Base-by-base conservation (phyloP, 2,113 vertebrate species). In the Thomomys bottae region DNA sequence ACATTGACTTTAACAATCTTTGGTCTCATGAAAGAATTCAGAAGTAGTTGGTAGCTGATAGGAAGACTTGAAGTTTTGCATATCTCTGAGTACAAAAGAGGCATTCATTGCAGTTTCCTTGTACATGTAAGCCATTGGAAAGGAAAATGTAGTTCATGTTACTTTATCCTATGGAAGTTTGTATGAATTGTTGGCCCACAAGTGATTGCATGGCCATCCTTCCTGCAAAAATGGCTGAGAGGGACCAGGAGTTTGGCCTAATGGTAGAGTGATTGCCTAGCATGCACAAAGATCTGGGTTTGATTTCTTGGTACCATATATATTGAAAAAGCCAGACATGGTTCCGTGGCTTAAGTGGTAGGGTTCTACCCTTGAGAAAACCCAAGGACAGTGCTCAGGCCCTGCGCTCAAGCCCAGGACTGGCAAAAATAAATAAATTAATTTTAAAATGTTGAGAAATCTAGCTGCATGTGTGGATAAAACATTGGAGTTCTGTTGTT, bases 1-100 rank as follows among this genome's bases (percentile, higher is more conserved):
- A 68, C 3, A 71, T 17, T 87, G n/a, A 6, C 92, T 93, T 93
- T 79, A 92, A 76, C 28, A 66, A 82, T 87, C 30, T 92, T 88
- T 10, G 49, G 49, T 89, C 11, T 38, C 32, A 36, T 75, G 30
- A 68, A 75, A 71, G 18, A 78, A 30, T 68, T 90, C 11, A 45
- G 70, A 78, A 21, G 66, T 54, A 40, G 34, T 34, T 30, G 54
- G 30, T 26, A 38, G 54, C n/a, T 83, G 61, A 9, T 40, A 64
- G 66, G 15, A 21, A 4, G 5, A 7, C 20, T 18, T 70, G 40
- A 12, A 12, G 21, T 66, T 71, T 76, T 42, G 8, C 4, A 15
- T 18, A 30, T 3, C 28, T 82, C 38, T 76, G 82, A 84, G 59
- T 38, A 20, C 57, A 38, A 4, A 70, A 38, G n/a, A 36, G 38